Evolutionary conservation across 2,797 vertebrate species (phyloP).

Genomic region (Rallus crepitans): DNA sequence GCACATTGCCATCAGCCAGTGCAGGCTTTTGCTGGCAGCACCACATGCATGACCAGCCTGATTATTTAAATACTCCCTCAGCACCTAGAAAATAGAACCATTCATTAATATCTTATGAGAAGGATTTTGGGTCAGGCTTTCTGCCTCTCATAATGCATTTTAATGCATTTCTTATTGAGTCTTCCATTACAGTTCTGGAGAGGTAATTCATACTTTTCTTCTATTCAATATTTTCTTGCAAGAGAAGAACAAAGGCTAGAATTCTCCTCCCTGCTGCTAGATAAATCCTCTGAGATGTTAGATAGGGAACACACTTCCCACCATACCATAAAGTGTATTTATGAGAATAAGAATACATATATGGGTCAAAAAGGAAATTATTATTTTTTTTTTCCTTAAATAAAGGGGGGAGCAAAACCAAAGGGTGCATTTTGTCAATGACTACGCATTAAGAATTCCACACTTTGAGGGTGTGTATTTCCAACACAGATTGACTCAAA

Average conservation of each 20-base stretch:
- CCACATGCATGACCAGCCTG: neutral
- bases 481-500: neutral
- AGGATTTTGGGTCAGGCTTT: conserved; percentile 30
- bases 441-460: fast-evolving
- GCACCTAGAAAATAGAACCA: neutral
- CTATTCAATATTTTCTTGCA: neutral
- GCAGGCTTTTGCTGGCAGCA: neutral
- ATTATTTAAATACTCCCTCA: conserved; percentile 8
- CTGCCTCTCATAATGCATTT: conserved; percentile 2
- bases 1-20: neutral
- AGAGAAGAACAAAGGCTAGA: neutral
- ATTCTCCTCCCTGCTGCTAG: neutral
- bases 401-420: neutral
- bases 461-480: neutral
- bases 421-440: neutral
- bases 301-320: neutral
- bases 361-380: neutral
- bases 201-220: neutral
- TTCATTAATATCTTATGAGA: conserved; percentile 38
- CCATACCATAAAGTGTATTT: neutral
- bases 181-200: neutral
- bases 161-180: conserved; percentile 2
- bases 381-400: neutral
- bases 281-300: neutral
- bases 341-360: neutral